phyloP scores from a whole-genome alignment of 2,113 vertebrate genomes.

The Formicarius rufipectus region DNA sequence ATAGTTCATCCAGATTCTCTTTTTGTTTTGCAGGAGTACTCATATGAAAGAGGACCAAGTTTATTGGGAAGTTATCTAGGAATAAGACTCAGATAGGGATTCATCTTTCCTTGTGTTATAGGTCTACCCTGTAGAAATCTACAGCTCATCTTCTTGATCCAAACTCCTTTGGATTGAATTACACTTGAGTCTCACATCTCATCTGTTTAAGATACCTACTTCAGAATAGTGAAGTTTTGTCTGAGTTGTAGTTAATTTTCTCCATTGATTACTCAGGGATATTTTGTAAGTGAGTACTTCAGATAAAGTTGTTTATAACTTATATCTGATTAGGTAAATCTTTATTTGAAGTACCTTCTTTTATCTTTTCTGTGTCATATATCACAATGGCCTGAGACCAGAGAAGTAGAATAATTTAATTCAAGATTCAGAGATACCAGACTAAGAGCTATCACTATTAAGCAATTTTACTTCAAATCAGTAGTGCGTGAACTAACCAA shows the following conservation, averaged over 20 bases:
- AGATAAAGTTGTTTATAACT: constrained; percentile 28
- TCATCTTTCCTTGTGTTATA: neutral
- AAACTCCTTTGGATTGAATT: neutral
- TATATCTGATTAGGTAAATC: neutral
- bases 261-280: neutral
- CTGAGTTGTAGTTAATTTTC: neutral
- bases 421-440: neutral
- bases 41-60: neutral
- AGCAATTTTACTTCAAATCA: neutral
- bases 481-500: neutral
- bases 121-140: neutral
- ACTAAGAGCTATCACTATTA: neutral
- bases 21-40: neutral
- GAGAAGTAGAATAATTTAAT: neutral
- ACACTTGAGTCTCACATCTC: neutral
- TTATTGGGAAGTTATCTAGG: neutral
- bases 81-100: neutral
- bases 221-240: neutral
- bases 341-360: neutral
- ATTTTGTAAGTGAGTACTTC: neutral
- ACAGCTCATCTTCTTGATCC: neutral
- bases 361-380: neutral
- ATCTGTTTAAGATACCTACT: neutral
- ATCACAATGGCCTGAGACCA: neutral
- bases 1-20: neutral